Evolutionary conservation across 2,888 invertebrate species (phyloP).

Genomic region (Xestia sexstrigata): DNA sequence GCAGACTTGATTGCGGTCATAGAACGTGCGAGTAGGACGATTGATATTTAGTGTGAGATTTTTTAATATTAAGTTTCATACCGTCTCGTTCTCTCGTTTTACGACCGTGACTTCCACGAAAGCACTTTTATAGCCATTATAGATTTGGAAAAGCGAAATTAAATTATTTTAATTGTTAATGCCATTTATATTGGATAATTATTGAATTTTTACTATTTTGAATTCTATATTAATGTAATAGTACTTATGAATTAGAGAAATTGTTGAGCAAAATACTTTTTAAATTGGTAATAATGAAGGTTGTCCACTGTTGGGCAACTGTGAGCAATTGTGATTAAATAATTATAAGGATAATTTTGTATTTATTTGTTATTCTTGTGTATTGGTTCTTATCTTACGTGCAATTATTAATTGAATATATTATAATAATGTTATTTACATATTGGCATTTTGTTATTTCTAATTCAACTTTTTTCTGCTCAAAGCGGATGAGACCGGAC

Average conservation of each 20-base stretch:
- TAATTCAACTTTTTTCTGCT: neutral
- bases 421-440: conserved; percentile 60
- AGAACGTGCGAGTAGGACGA: neutral
- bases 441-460: conserved; percentile 20
- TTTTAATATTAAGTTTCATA: neutral
- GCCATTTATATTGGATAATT: neutral
- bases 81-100: conserved; percentile 1
- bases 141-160: neutral
- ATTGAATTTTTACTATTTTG: neutral
- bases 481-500: neutral
- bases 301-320: conserved; percentile 27
- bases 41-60: neutral
- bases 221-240: conserved; percentile 21
- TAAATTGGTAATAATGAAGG: conserved; percentile 23
- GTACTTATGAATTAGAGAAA: conserved; percentile 13
- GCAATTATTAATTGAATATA: conserved; percentile 63
- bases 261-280: conserved; percentile 17
- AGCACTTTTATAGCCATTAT: neutral
- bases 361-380: conserved; percentile 61
- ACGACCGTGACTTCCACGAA: neutral
- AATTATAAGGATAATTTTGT: conserved; percentile 65
- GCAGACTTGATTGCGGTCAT: neutral
- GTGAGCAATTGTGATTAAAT: conserved; percentile 61
- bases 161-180: neutral
- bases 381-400: conserved; percentile 59